Evolutionary conservation across 1,140 invertebrate genomes (phyloP).

Genomic region (Nasonia longicornis): DNA sequence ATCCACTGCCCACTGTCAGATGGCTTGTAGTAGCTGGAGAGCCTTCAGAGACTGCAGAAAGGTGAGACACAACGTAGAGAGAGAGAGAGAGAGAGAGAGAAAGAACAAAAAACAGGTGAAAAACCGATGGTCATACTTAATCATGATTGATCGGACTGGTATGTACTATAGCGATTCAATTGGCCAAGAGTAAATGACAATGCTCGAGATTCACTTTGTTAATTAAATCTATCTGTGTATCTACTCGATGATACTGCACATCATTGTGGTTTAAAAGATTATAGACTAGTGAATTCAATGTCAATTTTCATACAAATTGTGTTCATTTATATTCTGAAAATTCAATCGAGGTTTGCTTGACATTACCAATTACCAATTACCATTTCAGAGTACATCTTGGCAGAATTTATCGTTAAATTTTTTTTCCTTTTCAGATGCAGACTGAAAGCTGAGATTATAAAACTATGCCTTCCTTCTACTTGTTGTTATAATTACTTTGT

Average conservation of each 20-base stretch:
- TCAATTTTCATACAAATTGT: background rate
- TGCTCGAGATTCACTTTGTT: slow-evolving; percentile 33
- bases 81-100: slow-evolving; percentile 37
- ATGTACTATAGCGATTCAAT: slow-evolving; percentile 59
- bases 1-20: background rate
- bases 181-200: slow-evolving; percentile 24
- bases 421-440: slow-evolving; percentile 48
- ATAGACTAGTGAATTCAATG: slow-evolving; percentile 39
- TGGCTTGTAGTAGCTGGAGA: slow-evolving; percentile 48
- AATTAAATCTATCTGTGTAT: slow-evolving; percentile 37
- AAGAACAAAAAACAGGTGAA: slow-evolving; percentile 52
- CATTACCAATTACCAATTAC: background rate
- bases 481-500: slow-evolving; percentile 55
- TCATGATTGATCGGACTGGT: slow-evolving; percentile 62
- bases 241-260: background rate
- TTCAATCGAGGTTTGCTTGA: background rate
- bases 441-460: slow-evolving; percentile 43
- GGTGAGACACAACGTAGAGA: slow-evolving; percentile 69
- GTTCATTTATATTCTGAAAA: slow-evolving; percentile 2
- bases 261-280: slow-evolving; percentile 37
- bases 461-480: slow-evolving; percentile 6
- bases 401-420: slow-evolving; percentile 27
- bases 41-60: slow-evolving; percentile 58
- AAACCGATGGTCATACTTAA: slow-evolving; percentile 59
- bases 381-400: slow-evolving; percentile 20